Conservation (phyloP, 2,113 vertebrate species). For the Melanotaenia duboulayi region DNA sequence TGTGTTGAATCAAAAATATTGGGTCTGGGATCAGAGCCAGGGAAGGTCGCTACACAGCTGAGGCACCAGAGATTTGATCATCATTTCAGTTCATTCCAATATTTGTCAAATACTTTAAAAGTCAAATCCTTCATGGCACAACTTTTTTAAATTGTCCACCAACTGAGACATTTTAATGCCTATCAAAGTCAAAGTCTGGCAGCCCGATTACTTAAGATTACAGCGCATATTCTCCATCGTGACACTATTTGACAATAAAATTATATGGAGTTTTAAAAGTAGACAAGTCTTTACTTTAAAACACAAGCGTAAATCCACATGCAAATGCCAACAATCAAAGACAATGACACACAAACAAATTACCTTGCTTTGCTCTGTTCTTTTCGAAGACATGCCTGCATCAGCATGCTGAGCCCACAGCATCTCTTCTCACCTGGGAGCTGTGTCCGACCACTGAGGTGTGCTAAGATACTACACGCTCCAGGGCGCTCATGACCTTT, state of each 20-base stretch:
- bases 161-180: not conserved
- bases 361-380: slow-evolving; percentile 59
- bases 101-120: slow-evolving; percentile 21
- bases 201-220: slow-evolving; percentile 38
- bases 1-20: slow-evolving; percentile 21
- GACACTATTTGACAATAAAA: not conserved
- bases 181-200: slow-evolving; percentile 13
- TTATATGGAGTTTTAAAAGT: slow-evolving; percentile 2
- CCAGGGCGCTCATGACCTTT: slow-evolving; percentile 72
- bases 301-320: slow-evolving; percentile 9
- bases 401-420: slow-evolving; percentile 78
- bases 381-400: slow-evolving; percentile 64
- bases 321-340: slow-evolving; percentile 55
- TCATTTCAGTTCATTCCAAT: slow-evolving; percentile 25
- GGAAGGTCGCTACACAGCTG: slow-evolving; percentile 22
- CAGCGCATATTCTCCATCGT: slow-evolving; percentile 5
- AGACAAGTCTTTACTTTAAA: not conserved
- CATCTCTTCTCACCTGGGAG: slow-evolving; percentile 75
- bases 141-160: slow-evolving; percentile 13
- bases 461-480: slow-evolving; percentile 74
- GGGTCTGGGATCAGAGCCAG: slow-evolving; percentile 20
- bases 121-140: slow-evolving; percentile 13
- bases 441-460: slow-evolving; percentile 73
- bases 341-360: slow-evolving; percentile 72
- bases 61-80: slow-evolving; percentile 19